These are phyloP conservation scores for Drosophila ohnishii DNA, from an alignment of 1,140 invertebrate species.

Conservation along the genomic window DNA sequence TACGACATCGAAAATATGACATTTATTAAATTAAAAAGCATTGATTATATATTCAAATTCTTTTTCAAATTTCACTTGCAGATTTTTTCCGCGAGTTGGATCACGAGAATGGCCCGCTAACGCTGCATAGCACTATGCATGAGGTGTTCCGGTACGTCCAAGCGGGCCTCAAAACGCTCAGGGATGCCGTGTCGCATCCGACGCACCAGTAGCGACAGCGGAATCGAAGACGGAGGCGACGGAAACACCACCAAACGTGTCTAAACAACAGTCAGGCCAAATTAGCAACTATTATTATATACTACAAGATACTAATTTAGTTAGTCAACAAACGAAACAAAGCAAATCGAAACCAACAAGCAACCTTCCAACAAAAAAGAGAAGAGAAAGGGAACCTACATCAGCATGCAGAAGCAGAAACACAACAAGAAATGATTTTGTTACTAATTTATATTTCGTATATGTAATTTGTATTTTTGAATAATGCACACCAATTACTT, in stretches of 20 bases:
- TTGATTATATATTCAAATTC: too few relatives aligned
- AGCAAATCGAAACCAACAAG: constrained; percentile 31
- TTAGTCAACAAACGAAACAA: constrained; percentile 44
- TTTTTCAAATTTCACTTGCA: constrained; percentile 81
- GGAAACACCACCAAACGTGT: constrained; percentile 70
- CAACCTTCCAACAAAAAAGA: constrained; percentile 55
- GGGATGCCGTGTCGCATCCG: constrained; percentile 73
- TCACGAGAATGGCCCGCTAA: constrained; percentile 88
- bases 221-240: constrained; percentile 18
- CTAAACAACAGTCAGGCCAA: constrained; percentile 79
- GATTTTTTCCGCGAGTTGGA: constrained; percentile 92
- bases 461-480: constrained; percentile 48
- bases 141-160: constrained; percentile 91
- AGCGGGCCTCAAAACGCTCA: constrained; percentile 86
- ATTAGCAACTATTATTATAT: constrained; percentile 77
- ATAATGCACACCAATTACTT: constrained; percentile 75
- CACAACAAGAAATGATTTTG: constrained; percentile 63
- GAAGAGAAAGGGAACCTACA: constrained; percentile 17
- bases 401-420: constrained; percentile 31
- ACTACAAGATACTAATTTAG: constrained; percentile 55
- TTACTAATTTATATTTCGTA: constrained; percentile 65
- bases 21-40: too few relatives aligned
- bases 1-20: too few relatives aligned
- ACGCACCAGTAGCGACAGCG: constrained; percentile 59
- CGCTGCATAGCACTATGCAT: constrained; percentile 89